A percentile compares a stretch with the other conserved stretches of the same genome.
Conservation (phyloP, 2,797 vertebrate genomes). For the Alcedo atthis region DNA sequence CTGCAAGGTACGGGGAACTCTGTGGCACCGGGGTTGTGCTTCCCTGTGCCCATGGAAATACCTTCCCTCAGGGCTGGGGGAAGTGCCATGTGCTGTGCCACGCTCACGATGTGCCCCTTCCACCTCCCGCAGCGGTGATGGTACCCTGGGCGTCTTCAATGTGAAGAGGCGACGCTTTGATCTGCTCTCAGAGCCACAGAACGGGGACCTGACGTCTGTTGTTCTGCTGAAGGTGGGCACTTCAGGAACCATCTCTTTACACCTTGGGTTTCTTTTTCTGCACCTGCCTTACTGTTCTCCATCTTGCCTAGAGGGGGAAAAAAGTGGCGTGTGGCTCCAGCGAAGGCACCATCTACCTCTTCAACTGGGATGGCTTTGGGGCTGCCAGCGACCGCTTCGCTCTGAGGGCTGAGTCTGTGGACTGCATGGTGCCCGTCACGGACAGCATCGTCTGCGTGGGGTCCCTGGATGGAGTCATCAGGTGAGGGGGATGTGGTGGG, state of each 20-base stretch:
- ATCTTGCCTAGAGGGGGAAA: constrained; percentile 78
- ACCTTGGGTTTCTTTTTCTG: accelerated
- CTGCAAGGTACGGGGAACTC: constrained; percentile 80
- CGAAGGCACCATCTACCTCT: constrained; percentile 94
- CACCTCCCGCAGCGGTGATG: constrained; percentile 84
- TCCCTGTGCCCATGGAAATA: accelerated
- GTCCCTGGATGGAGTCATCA: constrained; percentile 90
- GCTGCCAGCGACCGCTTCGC: constrained; percentile 95
- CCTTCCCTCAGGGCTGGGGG: no score
- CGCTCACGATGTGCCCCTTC: accelerated
- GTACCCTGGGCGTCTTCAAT: constrained; percentile 93
- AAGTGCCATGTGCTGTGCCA: accelerated
- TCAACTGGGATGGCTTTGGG: constrained; percentile 96
- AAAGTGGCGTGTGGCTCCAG: constrained; percentile 94
- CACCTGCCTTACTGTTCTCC: not conserved
- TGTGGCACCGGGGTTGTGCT: accelerated
- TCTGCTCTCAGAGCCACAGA: constrained; percentile 90
- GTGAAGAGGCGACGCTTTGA: constrained; percentile 91
- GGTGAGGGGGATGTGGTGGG: constrained; percentile 72
- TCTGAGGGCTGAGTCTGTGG: constrained; percentile 88
- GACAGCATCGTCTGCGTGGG: constrained; percentile 91
- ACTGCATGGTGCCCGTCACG: constrained; percentile 88
- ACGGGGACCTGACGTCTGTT: constrained; percentile 91
- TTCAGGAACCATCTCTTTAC: accelerated
- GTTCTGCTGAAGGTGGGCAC: constrained; percentile 87